phyloP scores from a whole-genome alignment of 2,797 vertebrate genomes.

The Synaphobranchus kaupii region DNA sequence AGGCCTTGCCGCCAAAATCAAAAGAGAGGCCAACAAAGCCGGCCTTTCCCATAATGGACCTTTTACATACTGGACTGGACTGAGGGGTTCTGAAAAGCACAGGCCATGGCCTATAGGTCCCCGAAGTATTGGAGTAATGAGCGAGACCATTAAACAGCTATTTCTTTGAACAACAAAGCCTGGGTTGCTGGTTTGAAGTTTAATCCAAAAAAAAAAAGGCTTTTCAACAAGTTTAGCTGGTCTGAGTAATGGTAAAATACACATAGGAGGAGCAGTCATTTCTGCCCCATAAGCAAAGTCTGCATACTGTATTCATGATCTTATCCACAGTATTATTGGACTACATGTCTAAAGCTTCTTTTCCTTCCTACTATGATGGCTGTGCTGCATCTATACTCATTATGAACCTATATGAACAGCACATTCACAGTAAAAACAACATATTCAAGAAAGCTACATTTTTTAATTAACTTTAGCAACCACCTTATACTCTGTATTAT shows the following conservation, averaged over 20 bases:
- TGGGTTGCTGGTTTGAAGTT: neutral
- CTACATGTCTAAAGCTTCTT: neutral
- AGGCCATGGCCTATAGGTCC: neutral
- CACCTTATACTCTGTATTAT: neutral
- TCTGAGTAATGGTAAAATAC: neutral
- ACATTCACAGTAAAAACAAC: neutral
- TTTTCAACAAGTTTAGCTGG: neutral
- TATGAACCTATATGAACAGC: neutral
- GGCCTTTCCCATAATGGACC: neutral
- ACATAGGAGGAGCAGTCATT: neutral
- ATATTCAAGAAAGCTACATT: neutral
- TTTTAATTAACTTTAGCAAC: neutral
- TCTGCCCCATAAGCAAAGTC: neutral
- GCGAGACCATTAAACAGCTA: neutral
- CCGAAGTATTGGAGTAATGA: neutral
- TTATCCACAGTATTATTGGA: neutral
- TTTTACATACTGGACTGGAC: neutral
- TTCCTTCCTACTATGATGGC: neutral
- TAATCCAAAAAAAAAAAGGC: neutral
- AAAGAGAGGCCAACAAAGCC: neutral
- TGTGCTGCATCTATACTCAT: neutral
- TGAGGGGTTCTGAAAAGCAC: neutral
- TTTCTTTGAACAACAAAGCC: neutral
- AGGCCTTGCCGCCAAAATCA: constrained; percentile 4
- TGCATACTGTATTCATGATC: neutral